phyloP scores from a whole-genome alignment of 2,113 vertebrate species.

The Daphoenositta chrysoptera region DNA sequence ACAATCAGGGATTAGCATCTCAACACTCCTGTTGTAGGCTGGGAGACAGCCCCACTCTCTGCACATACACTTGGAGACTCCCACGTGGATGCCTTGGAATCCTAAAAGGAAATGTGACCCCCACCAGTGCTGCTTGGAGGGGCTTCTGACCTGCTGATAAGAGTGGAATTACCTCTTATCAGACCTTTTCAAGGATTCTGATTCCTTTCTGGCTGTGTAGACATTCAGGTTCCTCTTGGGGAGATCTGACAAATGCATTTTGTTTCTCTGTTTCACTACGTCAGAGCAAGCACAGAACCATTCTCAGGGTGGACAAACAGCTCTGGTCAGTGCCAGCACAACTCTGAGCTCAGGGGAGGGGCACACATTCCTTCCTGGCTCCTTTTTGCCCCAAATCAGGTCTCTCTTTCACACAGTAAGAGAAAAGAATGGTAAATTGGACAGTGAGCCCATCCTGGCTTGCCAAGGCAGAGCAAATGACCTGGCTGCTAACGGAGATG shows the following conservation, averaged over 20 bases:
- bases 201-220: fast-evolving
- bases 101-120: background rate
- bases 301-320: background rate
- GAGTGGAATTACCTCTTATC: background rate
- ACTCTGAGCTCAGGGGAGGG: background rate
- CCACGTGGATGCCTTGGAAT: background rate
- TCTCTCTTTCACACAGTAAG: background rate
- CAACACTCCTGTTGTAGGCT: background rate
- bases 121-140: background rate
- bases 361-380: background rate
- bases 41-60: background rate
- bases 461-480: background rate
- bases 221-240: background rate
- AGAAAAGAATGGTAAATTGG: background rate
- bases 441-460: background rate
- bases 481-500: background rate
- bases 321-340: background rate
- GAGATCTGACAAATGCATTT: background rate
- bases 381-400: background rate
- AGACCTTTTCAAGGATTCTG: background rate
- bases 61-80: background rate
- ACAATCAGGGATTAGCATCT: background rate
- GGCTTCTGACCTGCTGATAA: background rate
- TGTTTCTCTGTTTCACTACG: background rate
- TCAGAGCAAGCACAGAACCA: background rate